Base-by-base conservation (phyloP, 2,797 vertebrate genomes). In the Acridotheres tristis region DNA sequence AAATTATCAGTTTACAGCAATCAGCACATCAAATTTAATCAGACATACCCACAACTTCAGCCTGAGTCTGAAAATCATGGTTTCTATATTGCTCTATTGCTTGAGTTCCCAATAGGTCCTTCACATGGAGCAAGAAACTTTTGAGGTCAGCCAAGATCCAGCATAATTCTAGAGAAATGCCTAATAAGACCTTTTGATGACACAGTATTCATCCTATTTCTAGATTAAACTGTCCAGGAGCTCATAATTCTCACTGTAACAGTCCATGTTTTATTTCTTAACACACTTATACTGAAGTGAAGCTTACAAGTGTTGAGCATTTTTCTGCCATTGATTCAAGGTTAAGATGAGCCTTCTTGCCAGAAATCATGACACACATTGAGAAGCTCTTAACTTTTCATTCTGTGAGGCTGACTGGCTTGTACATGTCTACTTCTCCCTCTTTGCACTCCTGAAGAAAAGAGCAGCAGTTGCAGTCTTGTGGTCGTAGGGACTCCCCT, bases 401-500 rank as follows among this genome's bases (percentile, higher is more conserved):
- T 59, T 91, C 58, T 55, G 16, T 54, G 47, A 40, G n/a, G 32
- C 32, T 73, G 45, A 72, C 45, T 29, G 21, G 8, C 32, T 69
- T 75, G 22, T 43, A 17, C 7, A n/a, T n/a, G 40, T n/a, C 23
- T 3, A 10, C 2, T 72, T 53, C 7, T 40, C 8, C 16, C 12
- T 75, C 40, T 43, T 16, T 57, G n/a, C 15, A 42, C 7, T 73
- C 12, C 32, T 58, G 48, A 62, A 48, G 10, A 55, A n/a, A 17
- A 10, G 12, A 38, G 32, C 34, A 42, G 47, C 21, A 69, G n/a
- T 11, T 54, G 10, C n/a, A 61, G 17, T 62, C 22, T 69, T 48
- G 12, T 42, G 6, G 3, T 66, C 16, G 51, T 22, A 38, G 27
- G 23, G 16, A 42, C 8, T 17, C 3, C 4, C 3, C 3, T 4